Conservation (phyloP, 2,888 invertebrate genomes). For the Lysandra coridon region DNA sequence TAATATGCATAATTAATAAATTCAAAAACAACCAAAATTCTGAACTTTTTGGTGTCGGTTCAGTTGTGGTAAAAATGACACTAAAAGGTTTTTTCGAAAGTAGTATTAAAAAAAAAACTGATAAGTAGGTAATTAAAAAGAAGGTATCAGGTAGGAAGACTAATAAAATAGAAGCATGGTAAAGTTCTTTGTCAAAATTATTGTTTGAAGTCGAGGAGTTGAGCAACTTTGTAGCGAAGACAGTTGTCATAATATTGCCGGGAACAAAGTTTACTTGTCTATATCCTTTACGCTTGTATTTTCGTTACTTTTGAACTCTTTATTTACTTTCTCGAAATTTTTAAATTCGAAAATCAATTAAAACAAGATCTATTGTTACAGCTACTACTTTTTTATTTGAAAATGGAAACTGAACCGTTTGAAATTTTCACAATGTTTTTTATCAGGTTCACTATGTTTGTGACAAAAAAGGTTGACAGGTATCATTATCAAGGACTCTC, state of each 20-base stretch:
- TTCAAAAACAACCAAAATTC: no score
- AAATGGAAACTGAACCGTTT: not conserved
- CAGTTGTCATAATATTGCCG: conserved; percentile 18
- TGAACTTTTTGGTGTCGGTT: no score
- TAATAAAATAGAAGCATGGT: not conserved
- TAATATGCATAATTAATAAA: no score
- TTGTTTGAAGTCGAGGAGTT: conserved; percentile 14
- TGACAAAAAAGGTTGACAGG: conserved; percentile 5
- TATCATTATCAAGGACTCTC: conserved; percentile 31
- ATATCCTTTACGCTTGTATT: conserved; percentile 5
- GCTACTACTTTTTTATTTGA: not conserved
- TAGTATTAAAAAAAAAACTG: not conserved
- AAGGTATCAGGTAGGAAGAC: not conserved
- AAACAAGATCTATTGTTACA: not conserved
- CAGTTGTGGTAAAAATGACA: no score
- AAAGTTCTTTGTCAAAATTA: conserved; percentile 12
- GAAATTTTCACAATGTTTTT: not conserved
- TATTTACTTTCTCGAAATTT: not conserved
- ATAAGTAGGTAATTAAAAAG: not conserved
- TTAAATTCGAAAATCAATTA: not conserved
- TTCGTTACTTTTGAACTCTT: not conserved
- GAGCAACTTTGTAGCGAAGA: conserved; percentile 38
- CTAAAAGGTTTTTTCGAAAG: no score
- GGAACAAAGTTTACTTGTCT: conserved; percentile 8
- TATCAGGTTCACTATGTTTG: not conserved